phyloP scores from a whole-genome alignment of 2,113 vertebrate species.

The Syrrhaptes paradoxus region DNA sequence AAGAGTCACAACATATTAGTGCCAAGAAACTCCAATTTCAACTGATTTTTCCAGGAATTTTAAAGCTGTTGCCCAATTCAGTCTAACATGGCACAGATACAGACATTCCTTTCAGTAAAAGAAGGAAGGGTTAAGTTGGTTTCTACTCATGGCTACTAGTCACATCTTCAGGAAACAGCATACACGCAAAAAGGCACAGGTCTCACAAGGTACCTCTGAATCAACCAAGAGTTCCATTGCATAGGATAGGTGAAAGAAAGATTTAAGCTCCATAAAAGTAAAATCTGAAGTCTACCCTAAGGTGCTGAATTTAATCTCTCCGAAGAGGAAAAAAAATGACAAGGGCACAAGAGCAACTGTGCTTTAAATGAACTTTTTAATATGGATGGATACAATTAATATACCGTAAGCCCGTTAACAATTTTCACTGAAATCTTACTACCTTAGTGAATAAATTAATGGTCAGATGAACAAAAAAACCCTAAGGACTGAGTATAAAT shows the following conservation, averaged over 20 bases:
- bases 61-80: neutral
- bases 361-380: constrained; percentile 37
- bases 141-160: neutral
- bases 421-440: neutral
- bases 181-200: neutral
- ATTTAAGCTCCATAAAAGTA: neutral
- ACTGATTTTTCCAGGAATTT: neutral
- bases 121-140: neutral
- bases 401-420: neutral
- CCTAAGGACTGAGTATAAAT: neutral
- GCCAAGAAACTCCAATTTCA: neutral
- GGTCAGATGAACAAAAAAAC: neutral
- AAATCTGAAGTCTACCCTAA: neutral
- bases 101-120: neutral
- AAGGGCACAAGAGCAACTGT: neutral
- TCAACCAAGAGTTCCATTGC: neutral
- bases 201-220: neutral
- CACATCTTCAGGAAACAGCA: accelerated
- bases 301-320: neutral
- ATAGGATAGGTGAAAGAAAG: neutral
- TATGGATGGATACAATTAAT: neutral
- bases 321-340: neutral
- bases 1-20: neutral
- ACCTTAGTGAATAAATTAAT: constrained; percentile 39
- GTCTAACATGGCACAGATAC: neutral